phyloP scores from a whole-genome alignment of 2,888 invertebrate genomes.

The Parnassius mnemosyne region DNA sequence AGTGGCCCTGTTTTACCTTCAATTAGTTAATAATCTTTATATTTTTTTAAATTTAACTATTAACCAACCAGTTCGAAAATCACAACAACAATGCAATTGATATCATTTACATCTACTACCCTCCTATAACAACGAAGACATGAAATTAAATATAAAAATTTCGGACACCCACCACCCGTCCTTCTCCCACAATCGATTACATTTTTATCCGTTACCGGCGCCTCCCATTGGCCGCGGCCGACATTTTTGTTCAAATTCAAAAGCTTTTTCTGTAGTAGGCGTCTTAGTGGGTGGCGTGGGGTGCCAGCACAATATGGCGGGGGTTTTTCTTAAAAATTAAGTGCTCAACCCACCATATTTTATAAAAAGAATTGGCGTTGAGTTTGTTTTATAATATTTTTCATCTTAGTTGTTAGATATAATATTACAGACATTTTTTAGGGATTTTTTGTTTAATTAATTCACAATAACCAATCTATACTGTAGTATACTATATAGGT shows the following conservation, averaged over 20 bases:
- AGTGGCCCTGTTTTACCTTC: too few species aligned
- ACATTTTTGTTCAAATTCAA: constrained; percentile 73
- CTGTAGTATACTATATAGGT: too few species aligned
- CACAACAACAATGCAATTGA: too few species aligned
- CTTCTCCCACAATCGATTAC: constrained; percentile 54
- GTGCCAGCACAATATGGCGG: constrained; percentile 50
- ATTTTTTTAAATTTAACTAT: too few species aligned
- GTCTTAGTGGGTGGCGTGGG: constrained; percentile 52
- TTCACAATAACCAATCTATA: too few species aligned
- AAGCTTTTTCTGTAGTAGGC: constrained; percentile 75
- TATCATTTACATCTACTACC: neutral
- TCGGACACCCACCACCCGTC: constrained; percentile 27
- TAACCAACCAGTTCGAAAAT: too few species aligned
- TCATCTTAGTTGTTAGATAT: too few species aligned
- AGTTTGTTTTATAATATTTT: too few species aligned
- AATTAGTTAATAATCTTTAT: too few species aligned
- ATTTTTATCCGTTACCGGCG: constrained; percentile 55
- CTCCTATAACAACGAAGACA: neutral
- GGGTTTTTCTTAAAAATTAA: constrained; percentile 50
- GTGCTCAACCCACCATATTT: neutral
- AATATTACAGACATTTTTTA: too few species aligned
- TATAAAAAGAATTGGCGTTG: neutral
- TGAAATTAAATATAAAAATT: constrained; percentile 20
- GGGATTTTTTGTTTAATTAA: too few species aligned
- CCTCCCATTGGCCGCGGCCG: constrained; percentile 59